Conservation (phyloP, 53 echinoderm and acorn worm species). For the Arbacia lixula region DNA sequence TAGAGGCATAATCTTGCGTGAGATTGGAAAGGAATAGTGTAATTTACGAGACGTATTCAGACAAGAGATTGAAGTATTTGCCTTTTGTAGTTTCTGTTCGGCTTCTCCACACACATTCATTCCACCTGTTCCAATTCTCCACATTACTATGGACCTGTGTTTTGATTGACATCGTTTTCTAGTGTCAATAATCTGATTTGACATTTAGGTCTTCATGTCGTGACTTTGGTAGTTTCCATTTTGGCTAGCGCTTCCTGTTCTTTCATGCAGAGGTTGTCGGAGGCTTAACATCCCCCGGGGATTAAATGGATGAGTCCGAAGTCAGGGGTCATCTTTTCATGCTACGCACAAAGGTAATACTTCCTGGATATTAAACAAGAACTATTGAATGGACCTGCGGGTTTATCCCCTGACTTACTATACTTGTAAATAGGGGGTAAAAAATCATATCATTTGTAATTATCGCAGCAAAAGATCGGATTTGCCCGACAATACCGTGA, state of each 20-base stretch:
- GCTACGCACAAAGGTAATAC: conserved; percentile 19
- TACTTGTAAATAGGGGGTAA: too few relatives aligned
- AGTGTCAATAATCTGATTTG: conserved; percentile 30
- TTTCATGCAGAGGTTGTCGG: conserved; percentile 20
- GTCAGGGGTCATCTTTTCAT: conserved; percentile 26
- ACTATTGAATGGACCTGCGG: neutral
- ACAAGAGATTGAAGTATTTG: too few relatives aligned
- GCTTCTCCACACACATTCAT: too few relatives aligned
- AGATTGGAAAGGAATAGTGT: too few relatives aligned
- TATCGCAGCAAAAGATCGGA: too few relatives aligned
- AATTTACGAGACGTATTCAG: too few relatives aligned
- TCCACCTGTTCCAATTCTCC: too few relatives aligned
- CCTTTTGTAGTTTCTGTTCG: too few relatives aligned
- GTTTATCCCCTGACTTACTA: too few relatives aligned
- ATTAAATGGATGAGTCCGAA: conserved; percentile 29
- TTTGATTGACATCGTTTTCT: conserved; percentile 47
- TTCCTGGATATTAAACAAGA: conserved; percentile 10
- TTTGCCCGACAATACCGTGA: too few relatives aligned
- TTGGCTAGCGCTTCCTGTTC: conserved; percentile 32
- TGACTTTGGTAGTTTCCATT: conserved; percentile 4
- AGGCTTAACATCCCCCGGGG: conserved; percentile 9
- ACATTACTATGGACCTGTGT: conserved; percentile 1
- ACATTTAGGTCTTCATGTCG: conserved; percentile 3
- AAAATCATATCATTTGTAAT: too few relatives aligned
- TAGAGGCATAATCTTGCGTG: too few relatives aligned